Evolutionary conservation across 1,140 invertebrate species (phyloP).

Genomic region (Leucophenga varia): DNA sequence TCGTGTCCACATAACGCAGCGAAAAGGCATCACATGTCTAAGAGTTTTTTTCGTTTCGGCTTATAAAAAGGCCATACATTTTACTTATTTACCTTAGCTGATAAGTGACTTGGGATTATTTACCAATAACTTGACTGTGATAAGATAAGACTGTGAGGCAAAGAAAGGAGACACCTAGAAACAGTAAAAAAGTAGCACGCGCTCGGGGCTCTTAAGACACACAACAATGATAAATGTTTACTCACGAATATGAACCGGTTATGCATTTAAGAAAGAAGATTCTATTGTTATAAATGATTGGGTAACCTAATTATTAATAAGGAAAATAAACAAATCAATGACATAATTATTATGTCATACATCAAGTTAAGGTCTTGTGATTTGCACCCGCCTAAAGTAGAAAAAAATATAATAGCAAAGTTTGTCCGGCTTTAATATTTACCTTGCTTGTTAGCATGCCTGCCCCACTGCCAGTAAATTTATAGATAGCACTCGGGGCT

Average conservation of each 20-base stretch:
- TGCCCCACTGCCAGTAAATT: conserved; percentile 9
- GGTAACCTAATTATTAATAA: too few relatives aligned
- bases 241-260: too few relatives aligned
- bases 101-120: conserved; percentile 36
- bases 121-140: conserved; percentile 41
- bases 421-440: conserved; percentile 27
- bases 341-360: conserved; percentile 42
- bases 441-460: conserved; percentile 25
- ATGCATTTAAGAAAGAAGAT: too few relatives aligned
- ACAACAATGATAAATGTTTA: too few relatives aligned
- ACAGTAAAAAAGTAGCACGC: conserved; percentile 24
- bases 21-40: conserved; percentile 33
- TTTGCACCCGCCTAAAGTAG: conserved; percentile 13
- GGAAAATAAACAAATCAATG: too few relatives aligned
- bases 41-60: conserved; percentile 16
- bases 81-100: conserved; percentile 24
- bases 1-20: conserved; percentile 10
- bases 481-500: conserved; percentile 12
- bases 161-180: conserved; percentile 16
- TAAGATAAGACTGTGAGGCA: conserved; percentile 29
- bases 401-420: conserved; percentile 6
- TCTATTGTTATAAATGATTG: too few relatives aligned
- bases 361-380: conserved; percentile 35
- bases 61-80: conserved; percentile 32
- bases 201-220: conserved; percentile 10